These are phyloP conservation scores for Syrphus vitripennis DNA, from an alignment of 2,888 invertebrate genomes.

Conservation along the genomic window DNA sequence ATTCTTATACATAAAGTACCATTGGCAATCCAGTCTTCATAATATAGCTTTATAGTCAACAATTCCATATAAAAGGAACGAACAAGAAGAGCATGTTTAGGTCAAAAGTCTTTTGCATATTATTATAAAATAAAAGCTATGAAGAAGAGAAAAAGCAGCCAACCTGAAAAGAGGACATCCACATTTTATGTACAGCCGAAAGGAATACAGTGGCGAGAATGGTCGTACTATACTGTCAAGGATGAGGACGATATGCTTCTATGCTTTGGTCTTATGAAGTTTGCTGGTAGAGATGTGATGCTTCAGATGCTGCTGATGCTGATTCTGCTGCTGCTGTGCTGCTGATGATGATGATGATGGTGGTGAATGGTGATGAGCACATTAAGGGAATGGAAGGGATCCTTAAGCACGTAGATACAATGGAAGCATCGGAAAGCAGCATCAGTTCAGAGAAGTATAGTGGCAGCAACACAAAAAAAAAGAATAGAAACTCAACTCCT, in stretches of 20 bases:
- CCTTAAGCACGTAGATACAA: slow-evolving; percentile 70
- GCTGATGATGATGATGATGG: slow-evolving; percentile 35
- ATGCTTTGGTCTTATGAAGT: background rate
- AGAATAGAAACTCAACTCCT: slow-evolving; percentile 43
- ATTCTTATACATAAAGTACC: background rate
- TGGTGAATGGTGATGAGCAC: slow-evolving; percentile 68
- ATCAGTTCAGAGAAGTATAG: background rate
- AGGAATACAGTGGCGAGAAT: slow-evolving; percentile 14
- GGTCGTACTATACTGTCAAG: slow-evolving; percentile 8
- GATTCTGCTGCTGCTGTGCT: background rate
- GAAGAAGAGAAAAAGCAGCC: slow-evolving; percentile 29
- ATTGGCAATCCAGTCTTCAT: background rate
- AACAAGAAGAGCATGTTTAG: slow-evolving; percentile 41
- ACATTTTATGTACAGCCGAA: slow-evolving; percentile 3
- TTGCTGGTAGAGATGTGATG: slow-evolving; percentile 25
- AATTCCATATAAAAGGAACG: background rate
- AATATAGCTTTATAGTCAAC: background rate
- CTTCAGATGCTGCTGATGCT: background rate
- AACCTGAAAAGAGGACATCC: slow-evolving; percentile 53
- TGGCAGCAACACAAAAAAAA: slow-evolving; percentile 2
- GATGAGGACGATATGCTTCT: slow-evolving; percentile 29
- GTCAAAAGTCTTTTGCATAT: slow-evolving; percentile 67
- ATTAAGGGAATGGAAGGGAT: slow-evolving; percentile 63
- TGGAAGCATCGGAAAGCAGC: slow-evolving; percentile 42
- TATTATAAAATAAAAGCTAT: slow-evolving; percentile 47